A percentile compares a stretch with the other conserved stretches of the same genome.
Conservation (phyloP, 2,888 invertebrate species). For the Chloroclysta siterata region DNA sequence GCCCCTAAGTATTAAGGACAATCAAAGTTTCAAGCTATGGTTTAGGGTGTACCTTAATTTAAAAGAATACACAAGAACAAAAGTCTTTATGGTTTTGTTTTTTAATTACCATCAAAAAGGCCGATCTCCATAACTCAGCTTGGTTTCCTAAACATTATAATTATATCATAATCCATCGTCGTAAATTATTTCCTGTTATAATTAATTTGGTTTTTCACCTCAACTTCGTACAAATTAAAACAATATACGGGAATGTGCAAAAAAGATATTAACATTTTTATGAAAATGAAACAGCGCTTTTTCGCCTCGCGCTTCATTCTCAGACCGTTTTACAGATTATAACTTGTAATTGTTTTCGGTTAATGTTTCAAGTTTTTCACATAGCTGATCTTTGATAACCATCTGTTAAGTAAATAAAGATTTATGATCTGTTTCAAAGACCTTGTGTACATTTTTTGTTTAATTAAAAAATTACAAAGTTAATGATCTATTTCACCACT, state of each 20-base stretch:
- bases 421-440: slow-evolving; percentile 7
- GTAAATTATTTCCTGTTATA: slow-evolving; percentile 38
- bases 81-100: background rate
- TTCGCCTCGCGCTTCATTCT: slow-evolving; percentile 4
- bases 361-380: slow-evolving; percentile 5
- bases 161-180: slow-evolving; percentile 39
- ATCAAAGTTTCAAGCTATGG: no score
- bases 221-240: slow-evolving; percentile 20
- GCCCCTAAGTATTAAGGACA: no score
- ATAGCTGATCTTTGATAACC: slow-evolving; percentile 17
- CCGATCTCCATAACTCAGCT: slow-evolving; percentile 30
- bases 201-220: slow-evolving; percentile 35
- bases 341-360: slow-evolving; percentile 7
- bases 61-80: background rate
- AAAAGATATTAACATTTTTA: slow-evolving; percentile 30
- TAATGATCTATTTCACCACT: no score
- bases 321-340: slow-evolving; percentile 22
- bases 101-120: slow-evolving; percentile 30
- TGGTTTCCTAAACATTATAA: slow-evolving; percentile 33
- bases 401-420: slow-evolving; percentile 9
- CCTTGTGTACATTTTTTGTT: background rate
- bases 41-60: background rate
- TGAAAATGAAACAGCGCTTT: slow-evolving; percentile 17
- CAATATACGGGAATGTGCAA: slow-evolving; percentile 26
- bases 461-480: no score